Evolutionary conservation across 30 jellyfish, hydroid and myxozoan species (phyloP).

Genomic region (Rhopilema esculentum): DNA sequence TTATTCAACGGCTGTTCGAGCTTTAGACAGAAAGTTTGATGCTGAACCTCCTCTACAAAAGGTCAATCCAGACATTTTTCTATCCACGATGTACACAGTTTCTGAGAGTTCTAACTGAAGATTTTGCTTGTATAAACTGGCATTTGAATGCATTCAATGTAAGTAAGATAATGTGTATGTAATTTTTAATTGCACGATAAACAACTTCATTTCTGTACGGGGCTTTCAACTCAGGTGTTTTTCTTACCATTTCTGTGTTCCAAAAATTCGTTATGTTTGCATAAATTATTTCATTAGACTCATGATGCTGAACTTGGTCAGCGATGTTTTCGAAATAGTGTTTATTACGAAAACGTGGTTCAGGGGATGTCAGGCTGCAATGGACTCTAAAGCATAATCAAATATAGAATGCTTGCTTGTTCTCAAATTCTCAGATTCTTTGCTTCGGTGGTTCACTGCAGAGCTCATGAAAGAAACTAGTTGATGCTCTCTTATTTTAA

Average conservation of each 20-base stretch:
- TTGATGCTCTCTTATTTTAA: no score
- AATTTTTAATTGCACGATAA: slow-evolving; percentile 41
- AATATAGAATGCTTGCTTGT: no score
- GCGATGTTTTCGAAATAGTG: no score
- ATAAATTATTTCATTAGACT: no score
- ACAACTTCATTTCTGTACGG: slow-evolving; percentile 47
- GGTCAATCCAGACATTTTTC: slow-evolving; percentile 94
- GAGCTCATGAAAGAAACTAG: no score
- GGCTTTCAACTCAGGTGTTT: not conserved
- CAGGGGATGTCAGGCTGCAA: no score
- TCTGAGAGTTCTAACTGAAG: slow-evolving; percentile 40
- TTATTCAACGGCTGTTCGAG: slow-evolving; percentile 49
- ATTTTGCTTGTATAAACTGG: not conserved
- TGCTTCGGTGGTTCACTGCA: no score
- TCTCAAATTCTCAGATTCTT: no score
- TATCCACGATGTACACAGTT: slow-evolving; percentile 76
- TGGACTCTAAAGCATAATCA: no score
- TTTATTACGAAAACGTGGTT: no score
- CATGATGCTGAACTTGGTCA: no score
- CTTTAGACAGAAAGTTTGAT: slow-evolving; percentile 55
- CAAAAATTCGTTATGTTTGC: no score
- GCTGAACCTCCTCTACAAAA: slow-evolving; percentile 87
- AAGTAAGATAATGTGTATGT: slow-evolving; percentile 46
- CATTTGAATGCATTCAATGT: slow-evolving; percentile 26
- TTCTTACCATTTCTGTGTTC: not conserved